Base-by-base conservation (phyloP, 2,888 invertebrate genomes). In the Clitarchus hookeri region DNA sequence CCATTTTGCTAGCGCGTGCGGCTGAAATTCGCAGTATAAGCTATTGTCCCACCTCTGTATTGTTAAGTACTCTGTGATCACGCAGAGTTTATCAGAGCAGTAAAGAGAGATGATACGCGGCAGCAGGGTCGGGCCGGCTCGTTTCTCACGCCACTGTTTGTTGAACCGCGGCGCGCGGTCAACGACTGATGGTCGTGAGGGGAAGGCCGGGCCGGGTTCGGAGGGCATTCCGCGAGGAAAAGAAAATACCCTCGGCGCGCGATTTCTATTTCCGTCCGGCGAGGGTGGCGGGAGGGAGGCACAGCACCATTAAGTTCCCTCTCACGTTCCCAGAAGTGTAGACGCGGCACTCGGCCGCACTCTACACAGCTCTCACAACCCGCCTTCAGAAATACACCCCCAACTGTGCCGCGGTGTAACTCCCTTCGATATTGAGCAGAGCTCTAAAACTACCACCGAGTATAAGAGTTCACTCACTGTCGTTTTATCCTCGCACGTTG, bases 191-290 rank as follows among this genome's bases (percentile, higher is more conserved):
- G 65, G 48, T 48, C 48, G 48, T 12, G n/a, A n/a, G n/a, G n/a
- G n/a, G n/a, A 36, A 36, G 36, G 53, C 65, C n/a, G 65, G 65
- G 1, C 23, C 12, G 23, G 65, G 23, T n/a, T 19, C 65, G n/a
- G n/a, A 8, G 65, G 65, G 65, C 65, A 23, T 65, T 65, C 65
- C 65, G 2, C 65, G 65, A 11, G 23, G 65, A 16, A 65, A 65
- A 65, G 65, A 65, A 53, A 65, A 65, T 65, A 65, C 65, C 23
- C 65, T 8, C 65, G n/a, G 65, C 65, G 65, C 65, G 65, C 65
- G 65, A n/a, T 65, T 65, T 65, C 65, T 65, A 65, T 65, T 65
- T 65, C 65, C 65, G 65, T n/a, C 23, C 65, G 65, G 65, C n/a
- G 65, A 8, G 0, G 48, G 48, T 1, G 48, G 48, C 12, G 48